Base-by-base conservation (phyloP, 2,113 vertebrate genomes). In the Bujurquina vittata region DNA sequence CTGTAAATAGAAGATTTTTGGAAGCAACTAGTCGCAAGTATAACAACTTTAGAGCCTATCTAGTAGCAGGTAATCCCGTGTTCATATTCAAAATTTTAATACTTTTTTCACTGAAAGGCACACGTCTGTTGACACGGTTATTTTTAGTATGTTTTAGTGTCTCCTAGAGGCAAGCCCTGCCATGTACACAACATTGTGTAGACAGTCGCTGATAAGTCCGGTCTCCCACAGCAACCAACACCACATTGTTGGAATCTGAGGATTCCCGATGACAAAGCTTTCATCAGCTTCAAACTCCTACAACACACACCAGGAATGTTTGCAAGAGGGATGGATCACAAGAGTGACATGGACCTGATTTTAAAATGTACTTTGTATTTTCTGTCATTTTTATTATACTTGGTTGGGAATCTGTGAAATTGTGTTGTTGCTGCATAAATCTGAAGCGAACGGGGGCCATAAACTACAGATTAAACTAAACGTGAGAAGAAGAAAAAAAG, bases 191-290 rank as follows among this genome's bases (percentile, higher is more conserved):
- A 81, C 65, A 3, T 40, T 26, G 88, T 76, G 81, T 61, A 84
- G 87, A 94, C 89, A 91, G 85, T 49, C 84, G 2, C 79, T 81
- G 93, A 93, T 93, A 90, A 87, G 76, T 89, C 18, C 26, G 56
- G 76, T 79, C 84, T 92, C 81, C 72, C 62, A 59, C 74, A 54
- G 75, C 20, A 35, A 79, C 83, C 86, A 91, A 86, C 84, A 74
- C 3, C 23, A 72, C 37, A 4, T 35, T 46, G 75, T 43, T 4
- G 37, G 84, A 91, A 84, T 80, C 60, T 23, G 75, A 80, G 14
- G 56, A 80, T 75, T 80, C 78, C 85, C 59, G 92, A 75, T 90
- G 93, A 95, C 91, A 93, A 93, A 55, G 57, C 85, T 93, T 92
- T 93, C 87, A 80, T 84, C 61, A 26, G 60, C 57, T 18, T 83